phyloP scores from a whole-genome alignment of 2,797 vertebrate genomes.

The Sebastolobus alascanus region DNA sequence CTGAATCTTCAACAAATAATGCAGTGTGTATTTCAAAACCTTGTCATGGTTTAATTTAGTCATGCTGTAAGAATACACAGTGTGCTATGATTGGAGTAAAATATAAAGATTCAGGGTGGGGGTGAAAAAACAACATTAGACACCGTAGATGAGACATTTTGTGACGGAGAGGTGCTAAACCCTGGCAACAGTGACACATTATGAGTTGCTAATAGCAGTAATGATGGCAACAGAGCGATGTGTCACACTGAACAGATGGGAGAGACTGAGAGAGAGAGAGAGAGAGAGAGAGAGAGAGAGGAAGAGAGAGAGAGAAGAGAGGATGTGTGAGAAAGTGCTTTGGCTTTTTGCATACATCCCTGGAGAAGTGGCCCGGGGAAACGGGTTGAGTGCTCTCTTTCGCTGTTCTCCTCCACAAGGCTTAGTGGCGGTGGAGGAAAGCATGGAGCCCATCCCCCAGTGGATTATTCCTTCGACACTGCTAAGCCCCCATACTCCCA shows the following conservation, averaged over 20 bases:
- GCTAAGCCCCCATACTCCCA: conserved; percentile 79
- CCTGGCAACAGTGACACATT: conserved; percentile 72
- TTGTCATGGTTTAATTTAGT: neutral
- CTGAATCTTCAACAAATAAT: neutral
- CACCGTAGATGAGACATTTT: conserved; percentile 39
- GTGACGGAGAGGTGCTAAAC: conserved; percentile 67
- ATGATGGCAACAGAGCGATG: conserved; percentile 73
- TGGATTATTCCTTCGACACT: conserved; percentile 80
- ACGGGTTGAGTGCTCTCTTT: conserved; percentile 79
- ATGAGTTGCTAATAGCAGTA: conserved; percentile 78
- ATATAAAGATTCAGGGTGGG: conserved; percentile 21
- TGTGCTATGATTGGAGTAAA: neutral
- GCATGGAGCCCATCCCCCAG: conserved; percentile 77
- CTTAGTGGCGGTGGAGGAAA: conserved; percentile 73
- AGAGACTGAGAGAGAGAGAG: conserved; percentile 34
- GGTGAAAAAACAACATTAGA: conserved; percentile 19
- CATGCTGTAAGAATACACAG: neutral
- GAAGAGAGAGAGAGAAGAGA: conserved; percentile 39
- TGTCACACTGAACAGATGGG: conserved; percentile 83
- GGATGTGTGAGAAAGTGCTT: conserved; percentile 73
- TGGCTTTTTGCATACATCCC: conserved; percentile 76
- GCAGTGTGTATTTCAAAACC: neutral
- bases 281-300: conserved; percentile 16
- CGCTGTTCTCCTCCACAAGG: conserved; percentile 74
- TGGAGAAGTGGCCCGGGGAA: conserved; percentile 75